Conservation (phyloP, 2,113 vertebrate genomes). For the Nipponia nippon region DNA sequence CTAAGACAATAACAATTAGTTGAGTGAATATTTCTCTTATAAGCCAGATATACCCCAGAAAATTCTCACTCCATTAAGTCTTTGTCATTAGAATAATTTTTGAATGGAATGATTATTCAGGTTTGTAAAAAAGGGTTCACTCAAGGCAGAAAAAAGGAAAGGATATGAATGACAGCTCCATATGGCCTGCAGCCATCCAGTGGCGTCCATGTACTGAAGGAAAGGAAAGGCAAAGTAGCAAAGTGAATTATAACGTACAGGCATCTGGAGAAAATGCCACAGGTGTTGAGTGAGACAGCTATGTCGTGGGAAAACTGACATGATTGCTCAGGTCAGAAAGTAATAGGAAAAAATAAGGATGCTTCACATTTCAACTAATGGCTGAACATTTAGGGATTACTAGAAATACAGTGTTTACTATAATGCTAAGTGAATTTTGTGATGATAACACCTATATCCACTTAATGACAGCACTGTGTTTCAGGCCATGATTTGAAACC, state of each 20-base stretch:
- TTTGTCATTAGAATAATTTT: not conserved
- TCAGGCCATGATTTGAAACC: not conserved
- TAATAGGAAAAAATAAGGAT: not conserved
- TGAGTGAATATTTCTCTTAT: not conserved
- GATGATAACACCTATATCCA: not conserved
- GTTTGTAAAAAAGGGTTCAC: not conserved
- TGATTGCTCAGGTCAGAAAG: not conserved
- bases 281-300: not conserved
- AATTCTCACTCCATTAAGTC: not conserved
- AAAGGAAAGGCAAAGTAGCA: not conserved
- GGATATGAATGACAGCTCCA: not conserved
- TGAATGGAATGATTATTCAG: not conserved
- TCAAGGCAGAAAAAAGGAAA: not conserved
- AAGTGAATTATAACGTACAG: not conserved
- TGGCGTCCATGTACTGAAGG: fast-evolving
- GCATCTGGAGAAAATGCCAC: not conserved
- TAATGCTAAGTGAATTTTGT: not conserved
- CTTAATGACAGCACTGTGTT: not conserved
- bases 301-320: fast-evolving
- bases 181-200: not conserved
- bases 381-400: not conserved
- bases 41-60: not conserved
- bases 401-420: not conserved
- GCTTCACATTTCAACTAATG: not conserved
- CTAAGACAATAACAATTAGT: not conserved